Conservation (phyloP, 92 coral and sea anemone species). For the Parazoanthus darwini region DNA sequence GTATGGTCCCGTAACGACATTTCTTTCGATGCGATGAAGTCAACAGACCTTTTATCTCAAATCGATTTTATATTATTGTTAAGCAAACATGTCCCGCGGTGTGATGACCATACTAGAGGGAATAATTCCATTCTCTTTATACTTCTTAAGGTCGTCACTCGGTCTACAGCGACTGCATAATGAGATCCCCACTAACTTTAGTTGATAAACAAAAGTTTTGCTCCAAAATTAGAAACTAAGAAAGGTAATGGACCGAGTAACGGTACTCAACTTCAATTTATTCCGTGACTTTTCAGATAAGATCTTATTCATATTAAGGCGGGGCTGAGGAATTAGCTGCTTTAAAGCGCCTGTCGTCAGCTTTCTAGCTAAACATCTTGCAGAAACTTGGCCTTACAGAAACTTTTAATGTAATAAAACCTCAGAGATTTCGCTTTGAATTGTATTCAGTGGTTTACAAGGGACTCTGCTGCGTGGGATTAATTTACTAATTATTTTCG, state of each 20-base stretch:
- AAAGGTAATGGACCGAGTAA: constrained; percentile 20
- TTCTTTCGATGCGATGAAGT: constrained; percentile 14
- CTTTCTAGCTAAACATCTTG: constrained; percentile 36
- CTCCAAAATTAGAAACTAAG: constrained; percentile 8
- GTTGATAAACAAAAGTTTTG: constrained; percentile 25
- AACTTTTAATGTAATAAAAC: not conserved
- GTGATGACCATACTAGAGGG: not conserved
- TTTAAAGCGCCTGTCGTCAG: constrained; percentile 72
- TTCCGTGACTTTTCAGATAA: constrained; percentile 80
- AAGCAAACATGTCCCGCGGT: constrained; percentile 39
- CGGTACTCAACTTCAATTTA: not conserved
- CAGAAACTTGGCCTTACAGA: not conserved
- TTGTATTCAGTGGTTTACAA: constrained; percentile 25
- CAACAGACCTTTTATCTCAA: constrained; percentile 37
- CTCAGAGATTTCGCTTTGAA: constrained; percentile 23
- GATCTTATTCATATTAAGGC: constrained; percentile 67
- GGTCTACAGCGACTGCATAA: constrained; percentile 18
- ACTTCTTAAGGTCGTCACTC: constrained; percentile 1
- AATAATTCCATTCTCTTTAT: not conserved
- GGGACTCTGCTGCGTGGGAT: constrained; percentile 13
- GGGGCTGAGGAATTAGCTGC: constrained; percentile 75
- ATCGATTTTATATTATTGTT: constrained; percentile 38
- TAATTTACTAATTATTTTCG: not conserved
- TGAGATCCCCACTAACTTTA: constrained; percentile 4
- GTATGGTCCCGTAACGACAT: not conserved